phyloP scores from a whole-genome alignment of 2,113 vertebrate species.

The Colinus virginianus region DNA sequence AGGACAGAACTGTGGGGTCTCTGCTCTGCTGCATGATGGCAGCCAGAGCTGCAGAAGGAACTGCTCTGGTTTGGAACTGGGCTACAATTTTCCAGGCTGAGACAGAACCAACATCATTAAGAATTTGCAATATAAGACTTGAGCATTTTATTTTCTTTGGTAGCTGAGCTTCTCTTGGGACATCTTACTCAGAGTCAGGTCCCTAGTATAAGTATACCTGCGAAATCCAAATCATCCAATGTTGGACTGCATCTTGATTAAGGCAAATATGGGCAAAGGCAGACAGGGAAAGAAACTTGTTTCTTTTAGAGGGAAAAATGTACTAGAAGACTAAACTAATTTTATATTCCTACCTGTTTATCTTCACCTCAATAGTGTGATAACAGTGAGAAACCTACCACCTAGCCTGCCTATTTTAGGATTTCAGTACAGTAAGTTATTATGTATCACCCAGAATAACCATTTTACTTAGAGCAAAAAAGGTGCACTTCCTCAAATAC shows the following conservation, averaged over 20 bases:
- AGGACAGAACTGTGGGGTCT: background rate
- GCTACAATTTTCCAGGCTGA: background rate
- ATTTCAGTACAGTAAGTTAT: background rate
- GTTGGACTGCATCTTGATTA: background rate
- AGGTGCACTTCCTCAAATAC: background rate
- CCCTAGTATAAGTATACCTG: background rate
- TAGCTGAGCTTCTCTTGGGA: background rate
- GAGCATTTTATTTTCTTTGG: background rate
- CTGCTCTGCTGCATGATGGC: background rate
- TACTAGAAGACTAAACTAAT: background rate
- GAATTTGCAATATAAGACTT: background rate
- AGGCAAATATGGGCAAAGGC: background rate
- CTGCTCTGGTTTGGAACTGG: background rate
- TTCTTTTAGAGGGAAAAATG: background rate
- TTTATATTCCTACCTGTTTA: background rate
- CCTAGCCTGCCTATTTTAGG: background rate
- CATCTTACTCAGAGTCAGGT: background rate
- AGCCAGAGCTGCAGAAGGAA: background rate
- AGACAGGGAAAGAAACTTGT: background rate
- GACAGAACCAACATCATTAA: background rate
- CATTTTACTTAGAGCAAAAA: background rate
- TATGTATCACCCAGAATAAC: background rate
- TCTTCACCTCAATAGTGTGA: background rate
- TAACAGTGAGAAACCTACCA: background rate
- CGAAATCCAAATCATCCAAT: background rate